Evolutionary conservation across 2,888 invertebrate species (phyloP), one percentile per base, ranked within the genome.

Genomic region (Autographa gamma): DNA sequence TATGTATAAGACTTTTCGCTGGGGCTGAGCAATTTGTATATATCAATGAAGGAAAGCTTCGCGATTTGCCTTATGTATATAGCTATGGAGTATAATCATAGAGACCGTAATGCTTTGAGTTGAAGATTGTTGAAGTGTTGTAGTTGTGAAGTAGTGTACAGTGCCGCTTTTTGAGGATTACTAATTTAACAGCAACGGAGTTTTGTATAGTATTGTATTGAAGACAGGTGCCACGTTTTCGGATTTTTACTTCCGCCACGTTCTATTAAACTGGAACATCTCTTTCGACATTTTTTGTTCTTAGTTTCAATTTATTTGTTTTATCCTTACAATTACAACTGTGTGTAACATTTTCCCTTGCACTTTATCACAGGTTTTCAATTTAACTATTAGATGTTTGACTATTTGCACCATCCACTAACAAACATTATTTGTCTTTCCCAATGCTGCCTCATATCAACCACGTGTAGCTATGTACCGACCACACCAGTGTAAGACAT

Each of bases 401-500:
- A 77, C 59, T 77, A 78, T 77, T 83, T 83, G 90, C 91, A 92
- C 91, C 82, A 77, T 82, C 82, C 85, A 93, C 91, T 93, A 92
- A 92, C 88, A 84, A 78, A 81, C 81, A 86, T 84, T 89, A 88
- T 76, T 88, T 83, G 61, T 92, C 85, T 90, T 89, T 90, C 89
- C 91, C 89, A 93, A 96, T 95, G 96, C 96, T 96, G 95, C 96
- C 93, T 90, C 86, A 88, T 83, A 82, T 87, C 87, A 92, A 91
- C 90, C 92, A 91, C 93, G 86, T 93, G 84, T 94, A 96, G 96
- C 91, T 96, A 96, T 94, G 92, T 96, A 89, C 95, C 96, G 92
- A 96, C 96, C 92, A 96, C 97, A 89, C 97, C 97, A 96, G 96
- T 96, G 97, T 97, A 97, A 97, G 97, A 94, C 85, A 89, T 87